phyloP scores from a whole-genome alignment of 2,797 vertebrate genomes.

The Etheostoma nigrum region DNA sequence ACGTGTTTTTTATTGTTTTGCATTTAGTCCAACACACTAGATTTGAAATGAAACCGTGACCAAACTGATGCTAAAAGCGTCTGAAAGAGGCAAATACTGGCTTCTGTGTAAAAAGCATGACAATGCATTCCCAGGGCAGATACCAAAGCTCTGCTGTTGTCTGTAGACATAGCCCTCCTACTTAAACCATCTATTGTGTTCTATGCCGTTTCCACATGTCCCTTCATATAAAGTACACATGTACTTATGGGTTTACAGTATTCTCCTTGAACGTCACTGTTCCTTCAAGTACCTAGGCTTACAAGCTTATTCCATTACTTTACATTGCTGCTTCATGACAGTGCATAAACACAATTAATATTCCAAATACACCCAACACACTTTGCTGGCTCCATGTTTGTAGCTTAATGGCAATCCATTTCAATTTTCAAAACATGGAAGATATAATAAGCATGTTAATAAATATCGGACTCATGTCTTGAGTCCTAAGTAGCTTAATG shows the following conservation, averaged over 20 bases:
- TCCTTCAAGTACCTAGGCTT: constrained; percentile 27
- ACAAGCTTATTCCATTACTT: constrained; percentile 39
- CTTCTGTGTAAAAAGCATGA: neutral
- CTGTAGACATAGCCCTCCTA: neutral
- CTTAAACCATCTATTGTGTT: constrained; percentile 38
- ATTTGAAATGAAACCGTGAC: neutral
- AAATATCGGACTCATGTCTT: neutral
- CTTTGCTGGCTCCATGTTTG: neutral
- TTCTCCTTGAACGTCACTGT: constrained; percentile 27
- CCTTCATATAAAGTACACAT: neutral
- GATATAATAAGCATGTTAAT: constrained; percentile 5
- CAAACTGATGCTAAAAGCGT: neutral
- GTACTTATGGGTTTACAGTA: constrained; percentile 28
- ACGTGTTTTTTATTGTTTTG: constrained; percentile 1
- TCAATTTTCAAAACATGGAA: neutral
- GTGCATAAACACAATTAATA: constrained; percentile 20
- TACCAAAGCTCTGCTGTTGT: neutral
- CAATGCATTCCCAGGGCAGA: neutral
- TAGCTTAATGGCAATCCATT: constrained; percentile 7
- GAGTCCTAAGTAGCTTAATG: constrained; percentile 7
- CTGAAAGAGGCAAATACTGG: neutral
- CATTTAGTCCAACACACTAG: neutral
- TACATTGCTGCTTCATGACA: constrained; percentile 23
- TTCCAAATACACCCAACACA: constrained; percentile 7
- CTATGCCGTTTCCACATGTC: constrained; percentile 19